phyloP scores from a whole-genome alignment of 2,113 vertebrate genomes.

The Anarrhichthys ocellatus region DNA sequence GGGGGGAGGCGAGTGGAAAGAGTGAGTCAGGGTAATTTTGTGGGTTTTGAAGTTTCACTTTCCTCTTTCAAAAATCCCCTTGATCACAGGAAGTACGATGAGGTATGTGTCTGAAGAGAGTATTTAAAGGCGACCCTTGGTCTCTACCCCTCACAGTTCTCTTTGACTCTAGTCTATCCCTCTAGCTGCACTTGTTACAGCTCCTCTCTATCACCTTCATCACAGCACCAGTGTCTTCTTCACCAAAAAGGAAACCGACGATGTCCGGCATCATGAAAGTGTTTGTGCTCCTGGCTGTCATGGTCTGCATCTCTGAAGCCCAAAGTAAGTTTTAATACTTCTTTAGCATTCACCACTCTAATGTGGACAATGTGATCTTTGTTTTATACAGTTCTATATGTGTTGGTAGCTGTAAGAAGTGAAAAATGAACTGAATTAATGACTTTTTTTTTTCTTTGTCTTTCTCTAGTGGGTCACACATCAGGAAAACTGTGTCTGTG shows the following conservation, averaged over 20 bases:
- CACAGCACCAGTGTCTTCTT: background rate
- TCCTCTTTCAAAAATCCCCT: constrained; percentile 49
- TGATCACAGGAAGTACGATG: constrained; percentile 36
- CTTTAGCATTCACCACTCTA: background rate
- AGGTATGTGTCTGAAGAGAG: background rate
- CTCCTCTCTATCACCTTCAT: background rate
- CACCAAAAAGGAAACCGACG: constrained; percentile 39
- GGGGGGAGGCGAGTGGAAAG: background rate
- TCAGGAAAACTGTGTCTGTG: constrained; percentile 64
- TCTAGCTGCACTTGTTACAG: constrained; percentile 7
- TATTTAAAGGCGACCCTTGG: constrained; percentile 41
- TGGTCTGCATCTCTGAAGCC: constrained; percentile 57
- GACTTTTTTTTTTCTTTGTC: background rate
- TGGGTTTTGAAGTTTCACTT: constrained; percentile 65
- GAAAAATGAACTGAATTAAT: background rate
- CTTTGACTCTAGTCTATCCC: background rate
- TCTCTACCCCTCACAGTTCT: constrained; percentile 15
- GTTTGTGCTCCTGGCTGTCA: constrained; percentile 64
- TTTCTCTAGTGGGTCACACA: constrained; percentile 39
- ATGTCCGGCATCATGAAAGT: constrained; percentile 65
- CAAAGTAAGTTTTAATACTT: constrained; percentile 62
- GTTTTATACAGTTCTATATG: background rate
- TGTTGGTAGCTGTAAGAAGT: background rate
- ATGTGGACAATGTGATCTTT: too few relatives aligned
- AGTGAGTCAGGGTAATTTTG: background rate